A percentile compares a stretch with the other conserved stretches of the same genome.
Evolutionary conservation across 2,113 vertebrate genomes (phyloP).

Genomic region (Gnathonemus echidnorhynchus): DNA sequence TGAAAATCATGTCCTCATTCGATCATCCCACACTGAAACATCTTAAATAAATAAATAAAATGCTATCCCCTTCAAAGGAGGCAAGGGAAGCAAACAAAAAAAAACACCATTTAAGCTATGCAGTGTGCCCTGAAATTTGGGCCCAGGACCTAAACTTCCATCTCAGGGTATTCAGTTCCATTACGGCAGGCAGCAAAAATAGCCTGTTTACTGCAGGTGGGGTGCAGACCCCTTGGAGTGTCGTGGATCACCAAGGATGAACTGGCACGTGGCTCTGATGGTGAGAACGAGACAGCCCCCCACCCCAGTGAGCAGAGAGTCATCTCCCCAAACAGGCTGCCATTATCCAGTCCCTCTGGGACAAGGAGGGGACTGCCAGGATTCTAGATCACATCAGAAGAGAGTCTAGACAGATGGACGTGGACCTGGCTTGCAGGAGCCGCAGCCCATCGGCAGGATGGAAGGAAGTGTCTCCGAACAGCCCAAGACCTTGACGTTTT

Average conservation of each 20-base stretch:
- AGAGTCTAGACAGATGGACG: background rate
- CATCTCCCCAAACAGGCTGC: background rate
- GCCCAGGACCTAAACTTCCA: background rate
- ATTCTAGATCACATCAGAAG: background rate
- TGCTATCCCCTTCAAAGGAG: background rate
- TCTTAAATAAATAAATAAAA: background rate
- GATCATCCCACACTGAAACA: background rate
- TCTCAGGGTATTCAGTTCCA: background rate
- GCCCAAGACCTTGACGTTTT: background rate
- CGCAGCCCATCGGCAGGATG: background rate
- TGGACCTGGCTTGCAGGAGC: background rate
- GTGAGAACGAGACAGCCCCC: background rate
- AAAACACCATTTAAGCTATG: background rate
- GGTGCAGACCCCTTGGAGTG: background rate
- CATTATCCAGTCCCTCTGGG: background rate
- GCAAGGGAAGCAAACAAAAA: background rate
- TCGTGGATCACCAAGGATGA: background rate
- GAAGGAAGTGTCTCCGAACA: background rate
- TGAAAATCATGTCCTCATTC: background rate
- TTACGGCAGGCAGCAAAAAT: background rate
- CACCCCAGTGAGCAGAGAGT: background rate
- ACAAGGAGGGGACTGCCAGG: background rate
- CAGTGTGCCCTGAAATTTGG: background rate
- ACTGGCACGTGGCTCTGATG: background rate
- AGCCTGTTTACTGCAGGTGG: background rate